Conservation (phyloP, 2,113 vertebrate species). For the Austrofundulus limnaeus region DNA sequence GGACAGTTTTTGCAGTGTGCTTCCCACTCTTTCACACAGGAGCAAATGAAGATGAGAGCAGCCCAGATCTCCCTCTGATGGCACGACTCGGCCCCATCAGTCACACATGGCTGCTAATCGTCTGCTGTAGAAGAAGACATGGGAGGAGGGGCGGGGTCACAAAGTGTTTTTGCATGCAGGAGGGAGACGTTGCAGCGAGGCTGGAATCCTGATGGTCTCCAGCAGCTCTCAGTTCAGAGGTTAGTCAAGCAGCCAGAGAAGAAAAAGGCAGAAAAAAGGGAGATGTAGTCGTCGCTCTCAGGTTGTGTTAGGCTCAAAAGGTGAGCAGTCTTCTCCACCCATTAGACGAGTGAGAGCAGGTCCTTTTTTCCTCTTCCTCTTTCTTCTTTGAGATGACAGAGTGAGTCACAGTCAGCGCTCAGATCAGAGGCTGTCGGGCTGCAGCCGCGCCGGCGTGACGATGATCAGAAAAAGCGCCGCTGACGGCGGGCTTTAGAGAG, state of each 20-base stretch:
- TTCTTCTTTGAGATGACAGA: constrained; percentile 51
- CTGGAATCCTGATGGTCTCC: constrained; percentile 60
- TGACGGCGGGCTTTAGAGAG: constrained; percentile 13
- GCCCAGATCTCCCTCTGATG: constrained; percentile 68
- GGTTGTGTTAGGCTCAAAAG: constrained; percentile 55
- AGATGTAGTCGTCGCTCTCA: constrained; percentile 41
- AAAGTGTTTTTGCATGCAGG: constrained; percentile 70
- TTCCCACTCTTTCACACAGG: constrained; percentile 46
- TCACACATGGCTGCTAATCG: constrained; percentile 76
- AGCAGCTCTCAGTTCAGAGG: constrained; percentile 51
- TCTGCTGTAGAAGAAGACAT: constrained; percentile 39
- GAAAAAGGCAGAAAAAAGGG: constrained; percentile 5
- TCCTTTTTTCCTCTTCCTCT: constrained; percentile 10
- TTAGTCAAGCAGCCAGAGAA: constrained; percentile 17
- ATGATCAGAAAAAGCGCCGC: constrained; percentile 13
- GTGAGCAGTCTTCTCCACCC: constrained; percentile 53
- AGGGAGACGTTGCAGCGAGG: constrained; percentile 51
- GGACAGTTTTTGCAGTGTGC: no score
- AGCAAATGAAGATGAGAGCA: constrained; percentile 40
- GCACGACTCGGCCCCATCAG: constrained; percentile 75
- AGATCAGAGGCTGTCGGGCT: constrained; percentile 53
- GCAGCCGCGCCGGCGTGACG: constrained; percentile 9
- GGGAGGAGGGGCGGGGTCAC: constrained; percentile 42
- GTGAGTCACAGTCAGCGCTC: constrained; percentile 19
- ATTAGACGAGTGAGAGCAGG: constrained; percentile 43